phyloP scores from a whole-genome alignment of 2,113 vertebrate species.

The Cheirogaleus medius region DNA sequence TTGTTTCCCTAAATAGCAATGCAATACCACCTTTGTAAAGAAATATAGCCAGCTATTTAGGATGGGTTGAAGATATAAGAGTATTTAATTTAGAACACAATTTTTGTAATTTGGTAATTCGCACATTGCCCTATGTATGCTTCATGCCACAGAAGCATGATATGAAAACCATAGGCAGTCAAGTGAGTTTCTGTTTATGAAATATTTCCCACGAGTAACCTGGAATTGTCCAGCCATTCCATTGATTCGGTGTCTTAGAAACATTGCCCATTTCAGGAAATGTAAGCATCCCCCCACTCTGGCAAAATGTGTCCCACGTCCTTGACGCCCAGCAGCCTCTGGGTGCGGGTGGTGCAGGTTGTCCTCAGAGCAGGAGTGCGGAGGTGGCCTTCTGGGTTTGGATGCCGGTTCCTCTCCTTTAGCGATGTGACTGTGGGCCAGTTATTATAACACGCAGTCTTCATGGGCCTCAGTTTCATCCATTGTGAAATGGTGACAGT shows the following conservation, averaged over 20 bases:
- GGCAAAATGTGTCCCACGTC: not conserved
- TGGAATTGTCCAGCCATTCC: not conserved
- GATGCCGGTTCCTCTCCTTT: not conserved
- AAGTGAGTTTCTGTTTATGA: not conserved
- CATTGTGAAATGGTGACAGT: not conserved
- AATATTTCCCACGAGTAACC: not conserved
- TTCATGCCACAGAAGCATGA: not conserved
- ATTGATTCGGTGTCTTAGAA: not conserved
- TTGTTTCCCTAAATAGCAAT: not conserved
- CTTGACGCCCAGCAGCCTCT: not conserved
- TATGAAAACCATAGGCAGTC: rapidly evolving
- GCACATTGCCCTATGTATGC: too few species aligned
- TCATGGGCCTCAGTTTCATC: not conserved
- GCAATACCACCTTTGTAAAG: not conserved
- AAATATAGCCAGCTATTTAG: not conserved
- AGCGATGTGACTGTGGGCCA: not conserved
- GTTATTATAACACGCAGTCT: too few species aligned
- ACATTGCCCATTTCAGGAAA: not conserved
- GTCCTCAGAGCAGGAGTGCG: not conserved
- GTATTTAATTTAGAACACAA: not conserved
- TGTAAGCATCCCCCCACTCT: not conserved
- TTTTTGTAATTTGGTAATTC: not conserved
- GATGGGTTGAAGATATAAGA: not conserved
- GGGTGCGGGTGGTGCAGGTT: rapidly evolving
- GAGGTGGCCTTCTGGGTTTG: rapidly evolving